A percentile compares a stretch with the other conserved stretches of the same genome.
Conservation (phyloP, 2,888 invertebrate genomes). For the Conomelus anceps region DNA sequence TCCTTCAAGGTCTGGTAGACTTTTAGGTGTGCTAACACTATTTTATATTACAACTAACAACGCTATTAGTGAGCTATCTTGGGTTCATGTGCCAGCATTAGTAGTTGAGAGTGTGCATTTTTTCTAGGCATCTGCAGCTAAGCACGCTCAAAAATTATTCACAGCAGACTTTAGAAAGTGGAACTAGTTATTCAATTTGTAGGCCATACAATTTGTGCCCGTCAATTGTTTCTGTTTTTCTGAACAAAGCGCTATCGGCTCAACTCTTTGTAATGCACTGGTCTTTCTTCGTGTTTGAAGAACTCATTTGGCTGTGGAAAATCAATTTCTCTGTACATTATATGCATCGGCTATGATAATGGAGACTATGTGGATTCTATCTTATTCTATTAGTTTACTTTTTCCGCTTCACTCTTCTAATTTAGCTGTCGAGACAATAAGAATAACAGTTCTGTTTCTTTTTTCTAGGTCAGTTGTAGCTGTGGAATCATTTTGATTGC, state of each 20-base stretch:
- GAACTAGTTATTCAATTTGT: background rate
- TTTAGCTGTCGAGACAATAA: background rate
- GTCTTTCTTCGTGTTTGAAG: background rate
- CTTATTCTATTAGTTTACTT: background rate
- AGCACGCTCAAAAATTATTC: background rate
- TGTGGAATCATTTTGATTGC: background rate
- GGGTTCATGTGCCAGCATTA: background rate
- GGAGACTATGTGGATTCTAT: background rate
- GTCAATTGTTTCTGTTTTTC: background rate
- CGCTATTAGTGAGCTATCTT: background rate
- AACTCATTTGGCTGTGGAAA: background rate
- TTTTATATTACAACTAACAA: background rate
- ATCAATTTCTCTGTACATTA: background rate
- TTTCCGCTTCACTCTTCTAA: background rate
- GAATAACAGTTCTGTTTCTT: background rate
- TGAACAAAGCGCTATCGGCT: background rate
- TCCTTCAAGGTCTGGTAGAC: background rate
- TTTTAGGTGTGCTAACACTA: background rate
- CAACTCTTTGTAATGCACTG: background rate
- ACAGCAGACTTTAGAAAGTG: background rate
- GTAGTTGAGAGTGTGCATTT: background rate
- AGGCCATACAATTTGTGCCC: background rate
- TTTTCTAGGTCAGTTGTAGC: background rate
- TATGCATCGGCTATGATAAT: background rate
- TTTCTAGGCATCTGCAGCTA: background rate